Evolutionary conservation across 2,888 invertebrate genomes (phyloP), one percentile per base, ranked within the genome.

Genomic region (Drosophila paramelanica): DNA sequence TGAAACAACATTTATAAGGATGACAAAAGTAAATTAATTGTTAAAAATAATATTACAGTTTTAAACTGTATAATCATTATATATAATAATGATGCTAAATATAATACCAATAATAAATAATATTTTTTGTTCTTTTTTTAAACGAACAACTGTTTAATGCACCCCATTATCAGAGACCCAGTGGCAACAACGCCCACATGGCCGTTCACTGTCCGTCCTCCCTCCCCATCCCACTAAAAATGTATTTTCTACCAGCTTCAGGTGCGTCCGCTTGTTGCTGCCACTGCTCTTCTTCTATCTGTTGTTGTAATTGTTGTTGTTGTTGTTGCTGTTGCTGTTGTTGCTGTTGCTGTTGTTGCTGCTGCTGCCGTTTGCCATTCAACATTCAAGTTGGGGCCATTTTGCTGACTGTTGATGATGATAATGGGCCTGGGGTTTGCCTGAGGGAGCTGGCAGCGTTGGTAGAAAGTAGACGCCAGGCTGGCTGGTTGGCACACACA

Each of bases 321-420:
- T 51, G 23, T 14, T 52, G 27, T 11, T 45, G 55, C 31, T 52
- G 49, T 10, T 73, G 64, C 42, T 83, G 75, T 61, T 73, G 58
- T 25, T 57, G 23, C 23, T 67, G 60, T 11, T 58, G 49, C 23
- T 67, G 60, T 11, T 58, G 49, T 20, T 73, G 70, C 67, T 81
- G 70, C 58, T 75, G 62, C 46, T 67, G 61, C 73, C 53, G 67
- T 62, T 71, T 76, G 69, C 57, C 78, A 73, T 76, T 67, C 69
- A 52, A 73, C 67, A 67, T 67, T 73, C 56, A 65, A 75, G 79
- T 77, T 77, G 72, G 72, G 82, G 80, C 88, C 85, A 81, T 83
- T 83, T 85, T 85, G 83, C 83, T 84, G 83, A 84, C 83, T 84
- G 85, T 84, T 84, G 83, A 84, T 85, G 83, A 84, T 88, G 88